phyloP scores from a whole-genome alignment of 2,113 vertebrate species.

The Pholis gunnellus region DNA sequence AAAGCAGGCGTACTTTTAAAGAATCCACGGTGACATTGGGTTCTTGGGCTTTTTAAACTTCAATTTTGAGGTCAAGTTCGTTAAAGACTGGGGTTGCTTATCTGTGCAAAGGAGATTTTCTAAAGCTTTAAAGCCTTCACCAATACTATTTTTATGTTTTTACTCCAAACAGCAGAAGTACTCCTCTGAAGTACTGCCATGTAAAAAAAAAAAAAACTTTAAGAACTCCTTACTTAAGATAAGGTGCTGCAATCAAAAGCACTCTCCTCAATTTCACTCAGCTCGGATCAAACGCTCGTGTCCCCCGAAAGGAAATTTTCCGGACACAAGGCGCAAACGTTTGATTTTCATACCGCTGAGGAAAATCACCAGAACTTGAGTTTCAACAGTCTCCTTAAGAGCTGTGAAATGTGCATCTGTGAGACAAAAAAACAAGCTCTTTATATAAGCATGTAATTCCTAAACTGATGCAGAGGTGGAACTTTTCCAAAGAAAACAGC shows the following conservation, averaged over 20 bases:
- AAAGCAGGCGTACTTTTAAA: slow-evolving; percentile 1
- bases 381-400: slow-evolving; percentile 20
- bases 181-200: slow-evolving; percentile 50
- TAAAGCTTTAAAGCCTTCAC: slow-evolving; percentile 58
- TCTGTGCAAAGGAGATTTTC: slow-evolving; percentile 34
- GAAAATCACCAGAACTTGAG: slow-evolving; percentile 9
- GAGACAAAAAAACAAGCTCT: slow-evolving; percentile 40
- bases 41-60: slow-evolving; percentile 30
- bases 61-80: slow-evolving; percentile 30
- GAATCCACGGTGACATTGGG: slow-evolving; percentile 6
- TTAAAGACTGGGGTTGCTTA: slow-evolving; percentile 47
- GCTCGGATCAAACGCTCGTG: background rate
- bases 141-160: slow-evolving; percentile 27
- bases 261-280: slow-evolving; percentile 27
- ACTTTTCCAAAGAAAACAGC: slow-evolving; percentile 22
- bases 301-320: slow-evolving; percentile 15
- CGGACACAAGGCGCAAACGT: background rate
- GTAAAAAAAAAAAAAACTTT: slow-evolving; percentile 54
- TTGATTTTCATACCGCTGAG: slow-evolving; percentile 16
- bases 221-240: slow-evolving; percentile 50
- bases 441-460: slow-evolving; percentile 27
- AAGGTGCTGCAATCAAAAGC: slow-evolving; percentile 48
- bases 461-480: slow-evolving; percentile 42
- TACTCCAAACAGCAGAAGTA: slow-evolving; percentile 32
- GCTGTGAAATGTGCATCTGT: slow-evolving; percentile 29